phyloP scores from a whole-genome alignment of 1,140 invertebrate genomes.

The Steinernema khuongi region DNA sequence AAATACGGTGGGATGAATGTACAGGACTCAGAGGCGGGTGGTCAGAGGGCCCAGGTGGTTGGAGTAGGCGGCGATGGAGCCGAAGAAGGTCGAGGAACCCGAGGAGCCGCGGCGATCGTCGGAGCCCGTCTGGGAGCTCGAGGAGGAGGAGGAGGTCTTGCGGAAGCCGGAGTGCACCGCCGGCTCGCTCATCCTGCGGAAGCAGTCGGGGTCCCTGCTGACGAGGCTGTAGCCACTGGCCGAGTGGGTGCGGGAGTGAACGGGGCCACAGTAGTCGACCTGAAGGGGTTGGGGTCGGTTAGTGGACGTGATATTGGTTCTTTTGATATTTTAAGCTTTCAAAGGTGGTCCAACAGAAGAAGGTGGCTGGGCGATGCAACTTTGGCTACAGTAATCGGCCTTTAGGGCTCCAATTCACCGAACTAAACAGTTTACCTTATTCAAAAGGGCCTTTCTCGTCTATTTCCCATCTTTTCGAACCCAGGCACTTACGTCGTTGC shows the following conservation, averaged over 20 bases:
- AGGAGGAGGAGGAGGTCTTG: background rate
- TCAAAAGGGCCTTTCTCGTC: too few relatives aligned
- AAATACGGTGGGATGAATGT: background rate
- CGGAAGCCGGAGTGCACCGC: background rate
- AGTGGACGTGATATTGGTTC: too few relatives aligned
- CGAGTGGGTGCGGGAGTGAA: background rate
- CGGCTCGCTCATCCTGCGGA: background rate
- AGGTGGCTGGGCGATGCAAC: too few relatives aligned
- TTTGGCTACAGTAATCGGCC: too few relatives aligned
- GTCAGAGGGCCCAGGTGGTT: background rate
- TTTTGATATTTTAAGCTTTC: too few relatives aligned
- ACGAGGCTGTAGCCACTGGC: background rate
- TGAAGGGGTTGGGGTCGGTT: background rate
- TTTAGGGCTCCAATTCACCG: too few relatives aligned
- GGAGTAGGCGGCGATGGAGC: background rate
- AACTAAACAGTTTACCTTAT: too few relatives aligned
- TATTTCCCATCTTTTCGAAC: too few relatives aligned
- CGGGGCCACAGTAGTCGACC: conserved; percentile 4
- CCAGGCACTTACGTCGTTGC: conserved; percentile 9
- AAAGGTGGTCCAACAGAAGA: too few relatives aligned
- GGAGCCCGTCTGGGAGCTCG: background rate
- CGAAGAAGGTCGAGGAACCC: background rate
- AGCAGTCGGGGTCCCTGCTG: background rate
- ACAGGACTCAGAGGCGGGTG: background rate
- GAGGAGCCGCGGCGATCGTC: background rate